Evolutionary conservation across 2,888 invertebrate genomes (phyloP), one percentile per base, ranked within the genome.

Genomic region (Cheilosia vernalis): DNA sequence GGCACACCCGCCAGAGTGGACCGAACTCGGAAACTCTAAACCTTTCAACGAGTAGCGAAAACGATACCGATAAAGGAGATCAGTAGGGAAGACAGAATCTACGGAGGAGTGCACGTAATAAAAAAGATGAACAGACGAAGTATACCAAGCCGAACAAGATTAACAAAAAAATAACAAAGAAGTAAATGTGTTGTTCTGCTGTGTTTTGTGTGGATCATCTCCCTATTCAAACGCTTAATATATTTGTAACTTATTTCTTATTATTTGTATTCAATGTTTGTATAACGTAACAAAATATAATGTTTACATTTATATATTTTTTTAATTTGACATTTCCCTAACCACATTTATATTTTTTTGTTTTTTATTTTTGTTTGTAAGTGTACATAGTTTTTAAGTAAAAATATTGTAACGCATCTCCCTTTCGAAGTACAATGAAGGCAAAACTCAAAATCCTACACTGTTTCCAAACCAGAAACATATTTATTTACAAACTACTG

Each of bases 1-100:
- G 91, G 3, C 92, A 91, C 58, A 95, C 97, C 42, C 89, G 91
- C 4, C 91, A 91, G 86, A 91, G 92, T 86, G 88, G 88, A 33
- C 87, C 87, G 49, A 89, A 89, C 76, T 89, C 90, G 4, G 90
- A 90, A 63, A 90, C 91, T 27, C 87, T 92, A 4, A 92, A 92
- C 87, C 89, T 92, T 84, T 92, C 92, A 49, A 89, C 90, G 42
- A 89, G 89, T 78, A 90, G 89, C 87, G 91, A 91, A 87, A 89
- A 90, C 63, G 91, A 91, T 60, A 90, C 77, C 30, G 85, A 85
- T 4, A 85, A 85, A 42, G 81, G 81, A 51, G 81, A 85, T 81
- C 85, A 85, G 80, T 85, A 85, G 85, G 85, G 72, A 77, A 70
- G 17, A 76, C 53, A 66, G 76, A 81, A 81, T 49, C 10, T 76